Evolutionary conservation across 2,888 invertebrate genomes (phyloP), one percentile per base, ranked within the genome.

Genomic region (Pteria penguin): DNA sequence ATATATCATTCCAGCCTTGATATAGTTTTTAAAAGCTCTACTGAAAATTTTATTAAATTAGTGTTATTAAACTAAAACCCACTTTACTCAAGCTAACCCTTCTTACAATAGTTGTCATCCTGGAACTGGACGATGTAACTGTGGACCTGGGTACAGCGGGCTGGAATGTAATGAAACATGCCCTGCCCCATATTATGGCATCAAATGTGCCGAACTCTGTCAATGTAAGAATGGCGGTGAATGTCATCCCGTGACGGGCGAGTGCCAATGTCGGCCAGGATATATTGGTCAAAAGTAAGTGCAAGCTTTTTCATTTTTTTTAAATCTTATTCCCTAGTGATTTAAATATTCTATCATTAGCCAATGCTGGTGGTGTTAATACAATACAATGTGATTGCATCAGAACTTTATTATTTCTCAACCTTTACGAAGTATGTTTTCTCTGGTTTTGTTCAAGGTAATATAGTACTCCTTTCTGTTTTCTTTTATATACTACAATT

Each of bases 161-260:
- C 22, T 57, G 14, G 31, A 31, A 4, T 80, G 80, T 52, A 72
- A 71, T 27, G 63, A 73, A 14, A 45, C 76, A 2, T 86, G 86
- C 29, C 75, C 78, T 3, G 67, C 79, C 1, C 81, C 81, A 18
- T 80, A 73, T 69, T 86, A 81, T 27, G 89, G 89, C 0, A 45
- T 79, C 2, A 52, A 76, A 27, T 89, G 89, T 71, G 32, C 33
- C 1, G 70, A 83, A 33, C 45, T 66, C 0, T 89, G 89, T 71
- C 45, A 76, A 5, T 89, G 89, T 76, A 58, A 72, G 4, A 84
- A 87, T 77, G 82, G 76, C 11, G 86, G 85, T 4, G 68, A 72
- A 8, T 89, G 89, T 78, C 83, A 88, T 66, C 82, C 75, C 29
- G 83, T 82, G 4, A 82, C 84, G 3, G 88, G 89, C 0, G 72